Percentiles rank a stretch among this genome's conserved stretches.
Evolutionary conservation across 2,797 vertebrate species (phyloP).

Genomic region (Pseudochaenichthys georgianus): DNA sequence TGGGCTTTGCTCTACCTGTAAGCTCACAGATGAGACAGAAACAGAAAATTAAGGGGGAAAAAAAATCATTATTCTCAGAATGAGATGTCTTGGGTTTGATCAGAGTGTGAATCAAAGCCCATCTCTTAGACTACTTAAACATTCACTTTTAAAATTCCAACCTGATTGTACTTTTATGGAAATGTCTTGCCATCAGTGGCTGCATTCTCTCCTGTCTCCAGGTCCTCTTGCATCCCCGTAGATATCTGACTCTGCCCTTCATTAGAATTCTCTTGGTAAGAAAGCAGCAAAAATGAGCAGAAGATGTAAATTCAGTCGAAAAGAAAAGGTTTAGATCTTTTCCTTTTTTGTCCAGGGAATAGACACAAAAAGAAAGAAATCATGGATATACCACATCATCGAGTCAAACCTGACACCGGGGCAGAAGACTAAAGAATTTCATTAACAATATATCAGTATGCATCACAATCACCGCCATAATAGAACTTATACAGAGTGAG

Average conservation of each 20-base stretch:
- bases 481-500: background rate
- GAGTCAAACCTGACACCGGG: conserved; percentile 81
- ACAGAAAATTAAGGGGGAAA: conserved; percentile 82
- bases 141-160: conserved; percentile 99
- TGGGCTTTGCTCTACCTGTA: conserved; percentile 88
- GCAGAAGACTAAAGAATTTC: conserved; percentile 71
- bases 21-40: conserved; percentile 85
- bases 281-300: conserved; percentile 94
- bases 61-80: conserved; percentile 96
- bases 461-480: conserved; percentile 54
- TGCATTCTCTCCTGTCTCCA: conserved; percentile 96
- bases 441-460: conserved; percentile 57
- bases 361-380: conserved; percentile 68
- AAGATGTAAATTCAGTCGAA: conserved; percentile 96
- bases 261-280: conserved; percentile 99
- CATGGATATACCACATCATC: conserved; percentile 67
- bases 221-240: conserved; percentile 94
- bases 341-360: conserved; percentile 82
- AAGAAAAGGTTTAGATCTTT: conserved; percentile 96
- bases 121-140: conserved; percentile 99
- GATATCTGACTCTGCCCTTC: conserved; percentile 94
- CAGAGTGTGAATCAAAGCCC: conserved; percentile 98
- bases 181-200: conserved; percentile 97
- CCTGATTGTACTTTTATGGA: conserved; percentile 99
- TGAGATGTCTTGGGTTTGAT: conserved; percentile 98